A percentile compares a stretch with the other conserved stretches of the same genome.
Conservation (phyloP, 2,797 vertebrate species). For the Sphenopsis melanotis region DNA sequence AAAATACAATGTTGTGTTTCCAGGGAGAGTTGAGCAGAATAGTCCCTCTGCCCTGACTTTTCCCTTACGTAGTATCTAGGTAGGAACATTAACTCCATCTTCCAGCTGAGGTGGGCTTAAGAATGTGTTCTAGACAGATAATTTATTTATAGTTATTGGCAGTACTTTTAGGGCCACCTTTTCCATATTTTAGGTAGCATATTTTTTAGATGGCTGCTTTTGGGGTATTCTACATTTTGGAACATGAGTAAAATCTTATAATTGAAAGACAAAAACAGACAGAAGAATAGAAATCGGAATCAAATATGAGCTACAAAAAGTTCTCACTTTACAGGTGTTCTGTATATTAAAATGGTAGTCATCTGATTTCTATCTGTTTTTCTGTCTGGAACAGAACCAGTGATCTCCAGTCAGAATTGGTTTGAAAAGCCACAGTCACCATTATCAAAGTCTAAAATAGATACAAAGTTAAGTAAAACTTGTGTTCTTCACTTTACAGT, state of each 20-base stretch:
- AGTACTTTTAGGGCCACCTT: background rate
- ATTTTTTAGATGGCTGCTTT: background rate
- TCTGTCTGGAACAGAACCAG: background rate
- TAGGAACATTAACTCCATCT: background rate
- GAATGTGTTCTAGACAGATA: background rate
- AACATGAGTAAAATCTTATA: background rate
- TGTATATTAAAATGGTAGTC: background rate
- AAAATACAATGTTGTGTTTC: background rate
- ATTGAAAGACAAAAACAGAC: background rate
- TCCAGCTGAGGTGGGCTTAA: background rate
- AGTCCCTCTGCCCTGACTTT: background rate
- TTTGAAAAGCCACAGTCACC: background rate
- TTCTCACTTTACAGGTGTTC: background rate
- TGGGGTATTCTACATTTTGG: background rate
- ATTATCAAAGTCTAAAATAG: background rate
- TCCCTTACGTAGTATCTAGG: background rate
- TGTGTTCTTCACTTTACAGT: background rate
- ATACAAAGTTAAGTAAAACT: background rate
- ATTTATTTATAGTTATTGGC: background rate
- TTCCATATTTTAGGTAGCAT: background rate
- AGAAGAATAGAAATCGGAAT: background rate
- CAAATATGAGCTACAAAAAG: background rate
- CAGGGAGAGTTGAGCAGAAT: background rate
- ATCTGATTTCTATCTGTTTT: background rate
- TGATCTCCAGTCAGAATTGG: background rate